Conservation (phyloP, 2,113 vertebrate genomes). For the Oryzias woworae region DNA sequence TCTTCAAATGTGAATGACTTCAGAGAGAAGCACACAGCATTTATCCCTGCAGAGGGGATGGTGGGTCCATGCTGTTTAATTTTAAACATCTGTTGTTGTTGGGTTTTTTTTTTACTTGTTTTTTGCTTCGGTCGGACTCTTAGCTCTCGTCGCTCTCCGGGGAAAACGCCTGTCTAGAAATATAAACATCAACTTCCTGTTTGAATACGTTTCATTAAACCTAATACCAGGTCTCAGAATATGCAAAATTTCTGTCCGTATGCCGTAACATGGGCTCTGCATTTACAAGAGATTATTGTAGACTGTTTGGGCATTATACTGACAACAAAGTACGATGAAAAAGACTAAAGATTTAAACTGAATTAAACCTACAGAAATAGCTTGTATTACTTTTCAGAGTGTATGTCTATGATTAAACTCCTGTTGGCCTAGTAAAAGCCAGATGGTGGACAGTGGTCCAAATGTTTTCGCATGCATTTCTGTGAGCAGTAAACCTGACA, state of each 20-base stretch:
- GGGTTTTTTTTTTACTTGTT: background rate
- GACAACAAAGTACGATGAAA: background rate
- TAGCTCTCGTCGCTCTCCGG: constrained; percentile 21
- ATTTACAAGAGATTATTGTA: constrained; percentile 1
- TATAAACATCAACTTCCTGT: constrained; percentile 63
- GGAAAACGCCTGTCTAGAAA: constrained; percentile 39
- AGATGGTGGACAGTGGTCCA: constrained; percentile 75
- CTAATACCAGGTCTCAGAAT: constrained; percentile 20
- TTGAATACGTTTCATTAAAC: constrained; percentile 32
- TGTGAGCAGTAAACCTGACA: constrained; percentile 56
- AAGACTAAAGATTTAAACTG: background rate
- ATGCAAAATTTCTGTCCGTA: constrained; percentile 2
- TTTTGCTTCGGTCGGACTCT: constrained; percentile 31
- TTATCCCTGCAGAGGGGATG: constrained; percentile 7
- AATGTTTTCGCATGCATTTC: constrained; percentile 82
- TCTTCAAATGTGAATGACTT: constrained; percentile 6
- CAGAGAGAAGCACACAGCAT: background rate
- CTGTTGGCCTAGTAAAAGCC: constrained; percentile 79
- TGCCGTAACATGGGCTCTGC: constrained; percentile 7
- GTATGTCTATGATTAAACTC: constrained; percentile 75
- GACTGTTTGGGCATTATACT: constrained; percentile 22
- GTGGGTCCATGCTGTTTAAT: constrained; percentile 15
- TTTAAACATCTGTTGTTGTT: constrained; percentile 31
- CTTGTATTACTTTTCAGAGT: constrained; percentile 38
- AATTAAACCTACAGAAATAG: constrained; percentile 36